These are phyloP conservation scores for Tipula vernalis DNA, from an alignment of 2,888 invertebrate genomes.

Conservation along the genomic window DNA sequence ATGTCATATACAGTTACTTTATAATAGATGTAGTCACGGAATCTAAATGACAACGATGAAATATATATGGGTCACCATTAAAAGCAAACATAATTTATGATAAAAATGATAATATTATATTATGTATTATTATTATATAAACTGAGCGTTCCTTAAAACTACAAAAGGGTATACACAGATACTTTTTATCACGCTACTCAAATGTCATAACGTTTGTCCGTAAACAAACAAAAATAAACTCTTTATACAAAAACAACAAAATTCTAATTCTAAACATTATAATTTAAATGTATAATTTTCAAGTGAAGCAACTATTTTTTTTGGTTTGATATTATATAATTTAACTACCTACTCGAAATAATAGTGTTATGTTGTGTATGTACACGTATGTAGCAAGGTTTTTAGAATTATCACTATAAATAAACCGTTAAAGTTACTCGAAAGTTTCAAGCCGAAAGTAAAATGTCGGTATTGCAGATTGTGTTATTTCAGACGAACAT, in stretches of 20 bases:
- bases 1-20: not conserved
- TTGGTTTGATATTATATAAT: not conserved
- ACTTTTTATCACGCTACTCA: not conserved
- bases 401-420: too few relatives aligned
- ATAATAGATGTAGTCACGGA: not conserved
- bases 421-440: too few relatives aligned
- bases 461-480: too few relatives aligned
- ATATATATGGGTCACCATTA: not conserved
- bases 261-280: not conserved
- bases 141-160: not conserved
- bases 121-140: not conserved
- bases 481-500: too few relatives aligned
- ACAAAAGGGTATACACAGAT: not conserved
- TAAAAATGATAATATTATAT: not conserved
- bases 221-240: not conserved
- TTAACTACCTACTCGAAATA: not conserved
- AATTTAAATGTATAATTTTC: not conserved
- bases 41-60: not conserved
- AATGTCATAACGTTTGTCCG: not conserved
- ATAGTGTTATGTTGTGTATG: not conserved
- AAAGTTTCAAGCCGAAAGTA: too few relatives aligned
- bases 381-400: too few relatives aligned
- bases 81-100: not conserved
- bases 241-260: not conserved
- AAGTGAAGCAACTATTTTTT: not conserved